Percentiles rank a stretch among this genome's conserved stretches.
These are phyloP conservation scores for Urocolius indicus DNA, from an alignment of 2,113 vertebrate genomes.

Conservation along the genomic window DNA sequence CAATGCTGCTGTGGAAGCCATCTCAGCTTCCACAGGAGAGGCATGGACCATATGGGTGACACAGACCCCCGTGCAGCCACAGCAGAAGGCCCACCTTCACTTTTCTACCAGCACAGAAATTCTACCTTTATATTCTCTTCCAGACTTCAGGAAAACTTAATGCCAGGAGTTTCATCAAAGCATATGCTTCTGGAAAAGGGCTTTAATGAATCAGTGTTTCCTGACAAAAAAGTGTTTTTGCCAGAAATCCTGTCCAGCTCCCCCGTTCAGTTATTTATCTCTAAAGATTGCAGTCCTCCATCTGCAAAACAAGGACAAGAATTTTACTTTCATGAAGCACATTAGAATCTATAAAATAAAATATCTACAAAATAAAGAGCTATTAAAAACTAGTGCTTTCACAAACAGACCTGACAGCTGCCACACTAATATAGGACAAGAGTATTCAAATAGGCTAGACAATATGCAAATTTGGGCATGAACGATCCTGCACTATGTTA, in stretches of 20 bases:
- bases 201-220: slow-evolving; percentile 39
- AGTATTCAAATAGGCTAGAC: not conserved
- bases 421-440: not conserved
- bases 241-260: slow-evolving; percentile 22
- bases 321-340: not conserved
- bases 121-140: not conserved
- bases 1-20: accelerated
- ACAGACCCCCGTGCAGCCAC: accelerated
- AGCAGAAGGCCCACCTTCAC: accelerated
- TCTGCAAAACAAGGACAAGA: slow-evolving; percentile 13
- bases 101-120: not conserved
- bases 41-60: not conserved
- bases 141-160: not conserved
- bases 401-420: not conserved
- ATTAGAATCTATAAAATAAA: not conserved
- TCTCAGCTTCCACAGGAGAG: not conserved
- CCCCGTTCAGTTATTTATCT: not conserved
- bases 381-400: not conserved
- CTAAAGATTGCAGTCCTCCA: not conserved
- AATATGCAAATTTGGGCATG: not conserved
- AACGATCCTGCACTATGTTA: not conserved
- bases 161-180: slow-evolving; percentile 32
- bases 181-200: slow-evolving; percentile 14
- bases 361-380: not conserved
- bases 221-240: slow-evolving; percentile 22